A percentile compares a stretch with the other conserved stretches of the same genome.
These are phyloP conservation scores for Epiblema foenella DNA, from an alignment of 2,888 invertebrate species.

Conservation along the genomic window DNA sequence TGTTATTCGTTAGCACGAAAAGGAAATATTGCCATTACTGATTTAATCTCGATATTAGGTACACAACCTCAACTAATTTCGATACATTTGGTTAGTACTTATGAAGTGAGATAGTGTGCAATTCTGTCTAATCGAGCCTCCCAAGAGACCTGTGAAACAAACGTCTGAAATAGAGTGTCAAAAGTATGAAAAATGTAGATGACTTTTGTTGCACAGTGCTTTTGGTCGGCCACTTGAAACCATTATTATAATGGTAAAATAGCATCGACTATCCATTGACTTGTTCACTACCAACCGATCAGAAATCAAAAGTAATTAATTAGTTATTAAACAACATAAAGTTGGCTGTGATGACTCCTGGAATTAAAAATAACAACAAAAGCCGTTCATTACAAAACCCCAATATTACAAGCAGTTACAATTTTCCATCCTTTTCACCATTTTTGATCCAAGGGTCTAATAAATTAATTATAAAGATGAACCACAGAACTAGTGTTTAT, in stretches of 20 bases:
- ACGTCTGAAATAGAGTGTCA: constrained; percentile 32
- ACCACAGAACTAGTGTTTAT: background rate
- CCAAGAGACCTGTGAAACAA: constrained; percentile 30
- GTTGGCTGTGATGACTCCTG: background rate
- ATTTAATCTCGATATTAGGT: constrained; percentile 18
- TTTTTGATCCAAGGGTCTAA: background rate
- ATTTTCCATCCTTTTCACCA: background rate
- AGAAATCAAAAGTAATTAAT: background rate
- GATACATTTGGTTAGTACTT: constrained; percentile 31
- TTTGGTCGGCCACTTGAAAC: constrained; percentile 20
- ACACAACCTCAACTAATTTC: constrained; percentile 29
- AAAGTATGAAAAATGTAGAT: constrained; percentile 33
- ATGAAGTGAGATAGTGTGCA: constrained; percentile 38
- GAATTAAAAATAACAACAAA: background rate
- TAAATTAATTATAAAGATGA: too few relatives aligned
- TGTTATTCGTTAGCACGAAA: background rate
- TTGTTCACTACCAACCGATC: background rate
- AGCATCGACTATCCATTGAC: constrained; percentile 27
- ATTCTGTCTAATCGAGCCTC: constrained; percentile 35
- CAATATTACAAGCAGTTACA: background rate
- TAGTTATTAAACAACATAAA: background rate
- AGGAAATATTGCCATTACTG: constrained; percentile 16
- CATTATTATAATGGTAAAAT: background rate
- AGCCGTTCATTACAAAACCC: background rate
- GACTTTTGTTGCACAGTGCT: constrained; percentile 28